phyloP scores from a whole-genome alignment of 1,140 invertebrate species.

The Dufourea novaeangliae region DNA sequence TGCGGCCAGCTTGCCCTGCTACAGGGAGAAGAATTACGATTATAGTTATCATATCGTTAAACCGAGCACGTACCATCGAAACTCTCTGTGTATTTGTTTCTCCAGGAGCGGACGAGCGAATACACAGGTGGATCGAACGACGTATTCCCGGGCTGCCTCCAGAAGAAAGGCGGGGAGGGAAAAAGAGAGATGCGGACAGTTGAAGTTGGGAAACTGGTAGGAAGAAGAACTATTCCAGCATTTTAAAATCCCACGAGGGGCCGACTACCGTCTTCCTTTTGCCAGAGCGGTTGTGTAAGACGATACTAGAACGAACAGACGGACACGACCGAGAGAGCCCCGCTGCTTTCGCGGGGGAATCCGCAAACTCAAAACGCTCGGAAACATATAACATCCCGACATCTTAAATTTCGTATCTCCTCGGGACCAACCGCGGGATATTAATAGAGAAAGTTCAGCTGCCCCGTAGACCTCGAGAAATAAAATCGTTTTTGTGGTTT shows the following conservation, averaged over 20 bases:
- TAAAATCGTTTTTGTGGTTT: not conserved
- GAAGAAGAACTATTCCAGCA: conserved; percentile 41
- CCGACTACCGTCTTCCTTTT: conserved; percentile 29
- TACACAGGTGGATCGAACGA: conserved; percentile 27
- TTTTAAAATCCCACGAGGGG: conserved; percentile 41
- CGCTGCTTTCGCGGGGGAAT: conserved; percentile 15
- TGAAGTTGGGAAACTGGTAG: conserved; percentile 40
- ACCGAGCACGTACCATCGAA: not conserved
- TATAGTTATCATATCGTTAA: conserved; percentile 17
- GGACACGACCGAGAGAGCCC: no score
- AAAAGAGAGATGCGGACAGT: conserved; percentile 13
- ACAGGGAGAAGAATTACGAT: not conserved
- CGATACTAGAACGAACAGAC: conserved; percentile 26
- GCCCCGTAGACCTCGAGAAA: not conserved
- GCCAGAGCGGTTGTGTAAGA: conserved; percentile 29
- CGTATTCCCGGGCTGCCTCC: not conserved
- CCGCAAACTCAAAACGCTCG: conserved; percentile 23
- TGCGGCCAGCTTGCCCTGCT: no score
- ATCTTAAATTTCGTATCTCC: conserved; percentile 2
- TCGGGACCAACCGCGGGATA: not conserved
- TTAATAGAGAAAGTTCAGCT: not conserved
- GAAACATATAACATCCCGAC: conserved; percentile 13
- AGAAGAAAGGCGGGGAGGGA: not conserved
- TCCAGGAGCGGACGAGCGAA: not conserved
- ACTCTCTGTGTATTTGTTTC: not conserved